phyloP scores from a whole-genome alignment of 2,113 vertebrate species.

The Oxyruncus cristatus region DNA sequence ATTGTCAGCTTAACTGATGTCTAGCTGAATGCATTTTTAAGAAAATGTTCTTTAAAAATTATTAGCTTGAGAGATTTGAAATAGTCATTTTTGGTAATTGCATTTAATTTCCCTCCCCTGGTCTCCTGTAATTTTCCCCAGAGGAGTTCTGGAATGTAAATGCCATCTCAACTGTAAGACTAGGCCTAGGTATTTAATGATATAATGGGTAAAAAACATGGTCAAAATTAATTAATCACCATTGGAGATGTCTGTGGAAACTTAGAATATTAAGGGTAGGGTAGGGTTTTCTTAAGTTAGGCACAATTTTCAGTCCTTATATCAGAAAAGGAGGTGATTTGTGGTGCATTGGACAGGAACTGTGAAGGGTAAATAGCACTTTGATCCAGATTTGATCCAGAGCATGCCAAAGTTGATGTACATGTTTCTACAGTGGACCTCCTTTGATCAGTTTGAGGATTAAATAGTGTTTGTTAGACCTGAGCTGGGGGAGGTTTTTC shows the following conservation, averaged over 20 bases:
- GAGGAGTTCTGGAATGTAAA: neutral
- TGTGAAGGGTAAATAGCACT: neutral
- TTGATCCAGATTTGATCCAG: neutral
- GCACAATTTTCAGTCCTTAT: neutral
- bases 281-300: neutral
- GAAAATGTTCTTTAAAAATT: neutral
- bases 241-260: neutral
- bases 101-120: neutral
- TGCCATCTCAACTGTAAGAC: neutral
- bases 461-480: neutral
- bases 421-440: neutral
- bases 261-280: no score
- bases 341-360: neutral
- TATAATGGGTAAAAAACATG: neutral
- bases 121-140: neutral
- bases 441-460: neutral
- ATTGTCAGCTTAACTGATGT: neutral
- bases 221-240: neutral
- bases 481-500: neutral
- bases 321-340: neutral
- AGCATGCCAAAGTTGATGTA: rapidly evolving
- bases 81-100: neutral
- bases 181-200: neutral
- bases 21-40: neutral
- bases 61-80: neutral